Evolutionary conservation across 2,797 vertebrate genomes (phyloP), one percentile per base, ranked within the genome.

Genomic region (Crenichthys baileyi): DNA sequence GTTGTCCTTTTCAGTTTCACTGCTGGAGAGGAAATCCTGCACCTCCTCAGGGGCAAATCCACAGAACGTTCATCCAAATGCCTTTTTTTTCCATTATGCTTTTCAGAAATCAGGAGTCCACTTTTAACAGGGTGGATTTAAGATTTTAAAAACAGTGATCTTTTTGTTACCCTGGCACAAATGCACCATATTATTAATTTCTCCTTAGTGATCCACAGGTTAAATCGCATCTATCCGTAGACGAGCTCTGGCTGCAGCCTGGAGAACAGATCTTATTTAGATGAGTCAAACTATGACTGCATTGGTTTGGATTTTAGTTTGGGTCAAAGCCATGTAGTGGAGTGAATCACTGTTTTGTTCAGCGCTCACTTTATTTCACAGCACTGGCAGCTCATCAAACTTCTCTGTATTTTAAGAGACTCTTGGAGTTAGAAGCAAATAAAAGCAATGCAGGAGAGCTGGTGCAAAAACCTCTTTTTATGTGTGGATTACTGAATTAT

Each of bases 1-100:
- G 73, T 56, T 82, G 41, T 60, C 41, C 7, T 83, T 84, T 89
- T 82, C 79, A 71, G 65, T 80, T 79, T 88, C 82, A 70, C 65
- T 81, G 75, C 68, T 76, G 76, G 74, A 85, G 77, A 87, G 74
- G n/a, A 72, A 26, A 13, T 60, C 73, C 11, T 63, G 68, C 48
- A 53, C n/a, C 79, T 72, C 74, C 76, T 77, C 68, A 20, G 74
- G 56, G 50, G 39, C 51, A 50, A 68, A 46, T 68, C 39, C 22
- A 46, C 41, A 68, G 7, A 22, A 22, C n/a, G 22, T 18, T 41
- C 9, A 24, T 44, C 7, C 39, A 67, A 68, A 20, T 22, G 31
- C 18, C 5, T 67, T 67, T 67, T 50, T 50, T 36, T 11, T 7
- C 44, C 29, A 20, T 63, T 13, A 67, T n/a, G 39, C 0, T 5